Conservation (phyloP, 1,140 invertebrate species). For the Papilio machaon region DNA sequence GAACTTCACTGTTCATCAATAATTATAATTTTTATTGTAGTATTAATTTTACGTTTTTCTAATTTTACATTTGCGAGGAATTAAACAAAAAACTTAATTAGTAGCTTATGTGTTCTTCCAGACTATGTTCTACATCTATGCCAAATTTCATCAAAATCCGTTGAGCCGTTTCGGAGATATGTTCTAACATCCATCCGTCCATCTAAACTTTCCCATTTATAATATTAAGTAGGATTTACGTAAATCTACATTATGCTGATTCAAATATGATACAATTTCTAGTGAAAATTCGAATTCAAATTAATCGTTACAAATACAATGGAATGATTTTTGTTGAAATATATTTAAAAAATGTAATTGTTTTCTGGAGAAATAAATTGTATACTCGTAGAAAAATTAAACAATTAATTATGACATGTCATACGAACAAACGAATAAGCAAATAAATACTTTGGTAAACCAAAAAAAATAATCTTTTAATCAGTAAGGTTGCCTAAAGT, state of each 20-base stretch:
- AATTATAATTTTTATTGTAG: not conserved
- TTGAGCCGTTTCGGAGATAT: too few relatives aligned
- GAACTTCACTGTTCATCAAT: not conserved
- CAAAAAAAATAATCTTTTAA: too few relatives aligned
- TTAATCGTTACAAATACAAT: not conserved
- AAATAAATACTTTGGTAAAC: too few relatives aligned
- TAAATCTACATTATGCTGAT: not conserved
- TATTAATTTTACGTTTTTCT: not conserved
- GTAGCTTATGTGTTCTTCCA: too few relatives aligned
- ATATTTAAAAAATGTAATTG: not conserved
- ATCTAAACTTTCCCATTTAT: too few relatives aligned
- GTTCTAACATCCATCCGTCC: too few relatives aligned
- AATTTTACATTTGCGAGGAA: too few relatives aligned
- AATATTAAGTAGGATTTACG: not conserved
- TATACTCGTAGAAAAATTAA: not conserved
- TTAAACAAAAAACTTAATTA: too few relatives aligned
- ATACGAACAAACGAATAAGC: not conserved
- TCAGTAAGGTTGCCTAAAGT: too few relatives aligned
- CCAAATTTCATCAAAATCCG: too few relatives aligned
- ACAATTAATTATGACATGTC: not conserved
- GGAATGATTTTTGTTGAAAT: not conserved
- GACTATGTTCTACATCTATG: too few relatives aligned
- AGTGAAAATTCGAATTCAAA: not conserved
- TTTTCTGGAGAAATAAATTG: not conserved
- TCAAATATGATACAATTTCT: not conserved